A percentile compares a stretch with the other conserved stretches of the same genome.
Evolutionary conservation across 2,113 vertebrate genomes (phyloP).

Genomic region (Halichoerus grypus): DNA sequence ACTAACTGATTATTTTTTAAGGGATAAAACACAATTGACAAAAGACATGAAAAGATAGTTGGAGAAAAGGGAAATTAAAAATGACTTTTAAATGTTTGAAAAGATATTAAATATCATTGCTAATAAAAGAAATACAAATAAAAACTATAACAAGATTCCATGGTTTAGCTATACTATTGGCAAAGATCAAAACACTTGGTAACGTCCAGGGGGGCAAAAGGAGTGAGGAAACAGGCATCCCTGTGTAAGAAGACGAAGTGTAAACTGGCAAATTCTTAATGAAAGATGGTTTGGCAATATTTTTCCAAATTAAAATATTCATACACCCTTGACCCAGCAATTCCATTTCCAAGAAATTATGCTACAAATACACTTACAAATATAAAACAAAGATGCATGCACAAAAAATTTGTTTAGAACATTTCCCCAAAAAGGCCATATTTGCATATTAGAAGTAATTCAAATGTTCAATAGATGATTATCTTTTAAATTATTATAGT

Average conservation of each 20-base stretch:
- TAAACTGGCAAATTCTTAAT: not conserved
- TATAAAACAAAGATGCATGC: not conserved
- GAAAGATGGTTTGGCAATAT: not conserved
- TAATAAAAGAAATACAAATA: conserved; percentile 14
- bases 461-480: not conserved
- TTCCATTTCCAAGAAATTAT: not conserved
- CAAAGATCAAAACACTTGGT: not conserved
- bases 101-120: not conserved
- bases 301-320: conserved; percentile 22
- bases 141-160: not conserved
- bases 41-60: not conserved
- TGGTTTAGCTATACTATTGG: not conserved
- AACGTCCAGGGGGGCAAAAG: not conserved
- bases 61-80: conserved; percentile 19
- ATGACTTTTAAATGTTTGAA: not conserved
- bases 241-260: not conserved
- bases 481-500: not conserved
- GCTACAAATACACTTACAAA: not conserved
- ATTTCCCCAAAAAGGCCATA: not conserved
- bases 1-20: not conserved
- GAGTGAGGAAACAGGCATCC: not conserved
- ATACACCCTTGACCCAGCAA: not conserved
- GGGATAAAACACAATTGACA: not conserved
- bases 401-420: not conserved
- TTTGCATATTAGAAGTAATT: not conserved